Evolutionary conservation across 2,797 vertebrate species (phyloP), one percentile per base, ranked within the genome.

Genomic region (Myiothlypis chrysogaster): DNA sequence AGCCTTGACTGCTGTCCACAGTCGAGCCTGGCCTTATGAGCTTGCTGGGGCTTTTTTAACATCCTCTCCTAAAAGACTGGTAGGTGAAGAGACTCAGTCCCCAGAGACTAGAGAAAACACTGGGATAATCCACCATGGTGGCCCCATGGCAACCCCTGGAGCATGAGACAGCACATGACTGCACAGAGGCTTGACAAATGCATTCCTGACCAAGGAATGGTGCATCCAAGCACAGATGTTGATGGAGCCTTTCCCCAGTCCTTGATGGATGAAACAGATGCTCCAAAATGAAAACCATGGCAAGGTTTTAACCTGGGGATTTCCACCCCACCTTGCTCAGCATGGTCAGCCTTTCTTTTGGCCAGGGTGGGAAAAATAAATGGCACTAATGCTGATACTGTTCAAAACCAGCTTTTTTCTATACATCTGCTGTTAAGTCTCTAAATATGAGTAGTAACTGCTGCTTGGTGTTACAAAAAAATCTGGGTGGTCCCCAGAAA

Each of bases 41-140:
- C 23, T 88, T 16, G 4, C 30, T 83, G 50, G 17, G 15, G 0
- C 4, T 61, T 64, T 78, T 91, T 84, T 35, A 84, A 39, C 6
- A 70, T 59, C 32, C 4, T 61, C 32, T 85, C 35, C 39, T 80
- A 32, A 70, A 91, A 65, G 28, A 18, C 12, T 37, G 13, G 12
- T 60, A 30, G 44, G 24, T 47, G 11, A 93, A 88, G 49, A 2
- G 2, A 49, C 8, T 64, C 37, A 37, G 35, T 66, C 34, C 41
- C 20, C 64, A 71, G 46, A 73, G 9, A 59, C 25, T 34, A 56
- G 37, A 83, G 34, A 9, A 59, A 65, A 68, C 39, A 39, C 9
- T 4, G 12, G 30, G 7, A 21, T 82, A 32, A 73, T 35, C 52
- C 37, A 12, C 53, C 41, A 19, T 0, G 0, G 64, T 59, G 22